Base-by-base conservation (phyloP, 2,797 vertebrate genomes). In the Hemitrygon akajei region DNA sequence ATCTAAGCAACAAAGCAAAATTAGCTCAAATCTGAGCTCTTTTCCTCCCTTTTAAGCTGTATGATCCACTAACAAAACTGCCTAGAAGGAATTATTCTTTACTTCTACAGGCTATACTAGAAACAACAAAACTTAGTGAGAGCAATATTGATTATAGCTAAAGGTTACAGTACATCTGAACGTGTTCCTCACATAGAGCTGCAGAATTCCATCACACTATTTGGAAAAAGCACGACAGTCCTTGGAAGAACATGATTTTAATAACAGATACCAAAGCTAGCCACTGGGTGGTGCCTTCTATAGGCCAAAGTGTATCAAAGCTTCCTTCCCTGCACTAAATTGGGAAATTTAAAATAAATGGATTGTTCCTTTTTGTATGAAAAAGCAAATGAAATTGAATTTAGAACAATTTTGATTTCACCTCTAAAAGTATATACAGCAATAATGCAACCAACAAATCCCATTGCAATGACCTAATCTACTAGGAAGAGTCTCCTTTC, bases 271-370 rank as follows among this genome's bases (percentile, higher is more conserved):
- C 71, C 91, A 75, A 56, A 16, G 27, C 76, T 47, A 76, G 30
- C 91, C 12, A 76, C 40, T 93, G 91, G 71, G 40, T 93, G 91
- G 91, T 93, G 71, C 27, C 27, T 76, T 93, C 40, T 30, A 27
- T 30, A 30, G 91, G 22, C 47, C 25, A 71, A 71, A 6, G 20
- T 20, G 34, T 9, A 69, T 34, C 86, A 87, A 87, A 66, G 9
- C 63, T 37, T 66, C 16, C 7, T 89, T 66, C 30, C 58, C 63
- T 34, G 2, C 14, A 66, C 34, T 89, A 20, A 89, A 69, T 34
- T 89, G n/a, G 86, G n/a, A 69, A 34, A 30, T 37, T 34, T 37
- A 10, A 34, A 89, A 34, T 34, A 10, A 69, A 37, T 37, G n/a
- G 0, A 66, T 34, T 34, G 16, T 89, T 63, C 16, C 37, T 69